These are phyloP conservation scores for Chaitophorus viminalis DNA, from an alignment of 2,888 invertebrate genomes.

Conservation along the genomic window DNA sequence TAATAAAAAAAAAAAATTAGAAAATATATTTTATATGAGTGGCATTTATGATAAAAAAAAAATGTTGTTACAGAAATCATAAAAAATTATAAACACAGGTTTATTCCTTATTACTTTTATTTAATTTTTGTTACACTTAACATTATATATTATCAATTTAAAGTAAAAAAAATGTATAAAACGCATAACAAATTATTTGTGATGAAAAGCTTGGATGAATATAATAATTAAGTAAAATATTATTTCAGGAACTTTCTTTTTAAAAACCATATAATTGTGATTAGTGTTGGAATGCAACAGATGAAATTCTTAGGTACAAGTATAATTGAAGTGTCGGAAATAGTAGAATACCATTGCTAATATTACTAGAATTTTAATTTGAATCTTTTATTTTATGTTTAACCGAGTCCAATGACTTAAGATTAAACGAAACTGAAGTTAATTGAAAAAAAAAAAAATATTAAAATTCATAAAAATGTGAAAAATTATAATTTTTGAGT, in stretches of 20 bases:
- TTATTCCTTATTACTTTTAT: no score
- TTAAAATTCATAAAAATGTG: slow-evolving; percentile 4
- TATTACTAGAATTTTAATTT: no score
- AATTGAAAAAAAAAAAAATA: background rate
- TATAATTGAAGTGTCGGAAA: background rate
- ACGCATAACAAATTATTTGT: background rate
- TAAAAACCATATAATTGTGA: slow-evolving; percentile 13
- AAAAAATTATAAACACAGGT: no score
- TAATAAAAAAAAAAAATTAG: background rate
- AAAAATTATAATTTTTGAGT: background rate
- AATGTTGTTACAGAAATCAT: no score
- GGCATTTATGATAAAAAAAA: background rate
- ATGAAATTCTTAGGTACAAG: background rate
- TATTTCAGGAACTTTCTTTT: slow-evolving; percentile 17
- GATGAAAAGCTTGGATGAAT: background rate
- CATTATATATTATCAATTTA: background rate
- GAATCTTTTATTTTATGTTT: background rate
- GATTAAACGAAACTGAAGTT: background rate
- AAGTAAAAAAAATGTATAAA: background rate
- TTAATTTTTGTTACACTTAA: no score
- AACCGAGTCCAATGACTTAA: background rate
- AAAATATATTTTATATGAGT: background rate
- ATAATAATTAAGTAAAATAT: background rate
- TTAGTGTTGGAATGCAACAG: slow-evolving; percentile 32
- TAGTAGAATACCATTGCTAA: no score